phyloP scores from a whole-genome alignment of 2,888 invertebrate species.

The Ennomos fuscantarius region DNA sequence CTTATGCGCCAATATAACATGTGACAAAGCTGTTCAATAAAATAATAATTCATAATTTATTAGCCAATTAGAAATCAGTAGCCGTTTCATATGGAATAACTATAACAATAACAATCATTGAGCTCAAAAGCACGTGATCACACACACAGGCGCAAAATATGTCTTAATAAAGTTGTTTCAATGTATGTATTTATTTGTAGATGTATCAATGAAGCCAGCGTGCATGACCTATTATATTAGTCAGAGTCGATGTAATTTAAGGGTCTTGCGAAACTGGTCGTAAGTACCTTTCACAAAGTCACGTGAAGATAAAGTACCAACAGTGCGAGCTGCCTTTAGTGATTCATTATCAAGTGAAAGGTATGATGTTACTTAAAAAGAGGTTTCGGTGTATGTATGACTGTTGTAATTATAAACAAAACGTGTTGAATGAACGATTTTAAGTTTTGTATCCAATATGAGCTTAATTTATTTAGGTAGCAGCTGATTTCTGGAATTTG shows the following conservation, averaged over 20 bases:
- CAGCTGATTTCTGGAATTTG: too few relatives aligned
- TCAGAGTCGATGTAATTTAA: slow-evolving; percentile 7
- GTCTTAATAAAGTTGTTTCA: slow-evolving; percentile 15
- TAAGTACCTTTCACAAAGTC: slow-evolving; percentile 59
- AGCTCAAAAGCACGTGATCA: slow-evolving; percentile 46
- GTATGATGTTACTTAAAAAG: slow-evolving; percentile 21
- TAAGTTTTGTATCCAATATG: too few relatives aligned
- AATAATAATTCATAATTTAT: slow-evolving; percentile 31
- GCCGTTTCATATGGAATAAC: slow-evolving; percentile 28
- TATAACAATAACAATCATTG: slow-evolving; percentile 43
- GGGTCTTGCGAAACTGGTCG: slow-evolving; percentile 16
- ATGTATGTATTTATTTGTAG: slow-evolving; percentile 10
- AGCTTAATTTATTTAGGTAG: too few relatives aligned
- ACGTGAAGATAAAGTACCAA: slow-evolving; percentile 51
- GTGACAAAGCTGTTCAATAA: slow-evolving; percentile 11
- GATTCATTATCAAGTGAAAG: slow-evolving; percentile 42
- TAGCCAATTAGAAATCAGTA: slow-evolving; percentile 29
- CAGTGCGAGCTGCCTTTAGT: slow-evolving; percentile 1
- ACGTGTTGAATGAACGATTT: background rate
- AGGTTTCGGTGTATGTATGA: background rate
- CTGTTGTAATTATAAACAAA: slow-evolving; percentile 3
- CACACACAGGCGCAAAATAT: slow-evolving; percentile 14
- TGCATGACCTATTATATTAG: slow-evolving; percentile 39
- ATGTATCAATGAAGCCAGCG: slow-evolving; percentile 37
- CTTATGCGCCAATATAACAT: background rate